Evolutionary conservation across 92 coral and sea anemone genomes (phyloP), one percentile per base, ranked within the genome.

Genomic region (Porites evermanni): DNA sequence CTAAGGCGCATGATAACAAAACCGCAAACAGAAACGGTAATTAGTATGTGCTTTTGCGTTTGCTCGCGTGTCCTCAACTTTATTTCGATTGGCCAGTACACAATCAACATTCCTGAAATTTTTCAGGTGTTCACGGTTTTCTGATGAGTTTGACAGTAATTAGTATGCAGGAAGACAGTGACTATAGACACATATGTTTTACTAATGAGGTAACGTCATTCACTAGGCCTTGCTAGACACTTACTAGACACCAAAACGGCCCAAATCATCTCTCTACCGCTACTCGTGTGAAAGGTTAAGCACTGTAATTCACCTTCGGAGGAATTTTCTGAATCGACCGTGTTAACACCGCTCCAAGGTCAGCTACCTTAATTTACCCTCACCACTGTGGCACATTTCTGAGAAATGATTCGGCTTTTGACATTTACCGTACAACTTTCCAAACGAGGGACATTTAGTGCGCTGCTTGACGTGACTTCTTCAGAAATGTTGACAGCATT

Each of bases 401-500:
- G 73, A 77, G 6, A 90, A 79, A 75, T 86, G 77, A 20, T 81
- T 90, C 59, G 72, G 77, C 18, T 65, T 77, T 32, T 56, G 67
- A 53, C 90, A 90, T 1, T 70, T 26, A 8, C 70, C 12, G 64
- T 89, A 85, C 68, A 63, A 47, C 32, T 81, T 75, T 14, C 93
- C 84, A 68, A 75, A 80, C 59, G 84, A 64, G 1, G 84, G 85
- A 58, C 88, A 85, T 67, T 69, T 80, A 10, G 18, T 16, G 52
- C 65, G 79, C 17, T 54, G 53, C 70, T 82, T 89, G 51, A 74
- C 52, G 54, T 84, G 85, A 50, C 69, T 38, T 47, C 70, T 56
- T 12, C 88, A 80, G 70, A 76, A 78, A 52, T 84, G 85, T 44
- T 76, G 77, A 64, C 71, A 89, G 64, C 59, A 82, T 50, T 75